Percentiles rank a stretch among this genome's conserved stretches.
These are phyloP conservation scores for Drosophila stalkeri DNA, from an alignment of 2,888 invertebrate species.

Conservation along the genomic window DNA sequence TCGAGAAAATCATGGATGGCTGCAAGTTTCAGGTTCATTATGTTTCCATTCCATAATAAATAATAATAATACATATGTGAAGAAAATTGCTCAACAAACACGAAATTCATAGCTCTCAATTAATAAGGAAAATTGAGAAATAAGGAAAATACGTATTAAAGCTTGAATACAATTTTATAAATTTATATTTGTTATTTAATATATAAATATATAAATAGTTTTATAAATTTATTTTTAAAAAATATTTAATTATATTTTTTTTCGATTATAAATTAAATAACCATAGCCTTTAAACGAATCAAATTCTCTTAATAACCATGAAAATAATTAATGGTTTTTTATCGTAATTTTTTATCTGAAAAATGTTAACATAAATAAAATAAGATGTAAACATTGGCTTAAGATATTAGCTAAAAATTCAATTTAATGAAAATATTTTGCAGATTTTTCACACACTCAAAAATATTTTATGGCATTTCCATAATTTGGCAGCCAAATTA, in stretches of 20 bases:
- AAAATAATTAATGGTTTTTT: slow-evolving; percentile 5
- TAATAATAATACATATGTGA: not conserved
- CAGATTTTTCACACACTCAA: slow-evolving; percentile 13
- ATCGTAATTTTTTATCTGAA: not conserved
- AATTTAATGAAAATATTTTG: slow-evolving; percentile 14
- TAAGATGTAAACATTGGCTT: not conserved
- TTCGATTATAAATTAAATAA: no score
- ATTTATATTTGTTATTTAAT: not conserved
- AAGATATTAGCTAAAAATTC: not conserved
- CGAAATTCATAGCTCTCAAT: not conserved
- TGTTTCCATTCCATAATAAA: not conserved
- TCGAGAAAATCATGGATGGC: not conserved
- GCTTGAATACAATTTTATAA: not conserved
- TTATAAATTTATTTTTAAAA: not conserved
- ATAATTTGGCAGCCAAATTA: slow-evolving; percentile 25
- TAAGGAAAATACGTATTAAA: not conserved
- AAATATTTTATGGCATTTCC: slow-evolving; percentile 18
- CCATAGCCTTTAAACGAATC: not conserved
- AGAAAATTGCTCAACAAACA: not conserved
- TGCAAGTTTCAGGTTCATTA: not conserved
- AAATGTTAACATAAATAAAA: not conserved
- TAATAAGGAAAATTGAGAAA: not conserved
- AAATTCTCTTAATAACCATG: slow-evolving; percentile 1
- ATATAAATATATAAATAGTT: not conserved
- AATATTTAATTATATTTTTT: not conserved